Percentiles rank a stretch among this genome's conserved stretches.
Conservation (phyloP, 2,113 vertebrate genomes). For the Nothocercus julius region DNA sequence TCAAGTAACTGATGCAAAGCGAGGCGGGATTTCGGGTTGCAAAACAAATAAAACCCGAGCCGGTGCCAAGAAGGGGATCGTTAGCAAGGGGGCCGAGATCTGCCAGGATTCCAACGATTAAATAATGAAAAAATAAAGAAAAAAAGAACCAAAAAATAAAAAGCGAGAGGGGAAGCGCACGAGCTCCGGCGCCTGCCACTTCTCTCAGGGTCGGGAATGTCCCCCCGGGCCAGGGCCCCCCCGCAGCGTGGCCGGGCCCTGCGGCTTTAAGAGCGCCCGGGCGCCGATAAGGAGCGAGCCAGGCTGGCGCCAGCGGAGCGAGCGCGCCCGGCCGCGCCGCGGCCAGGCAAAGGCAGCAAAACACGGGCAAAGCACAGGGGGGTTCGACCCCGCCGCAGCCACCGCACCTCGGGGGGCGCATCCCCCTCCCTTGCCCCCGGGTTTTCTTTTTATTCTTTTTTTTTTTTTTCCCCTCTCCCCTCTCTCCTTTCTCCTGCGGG, state of each 20-base stretch:
- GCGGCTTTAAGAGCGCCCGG: slow-evolving; percentile 92
- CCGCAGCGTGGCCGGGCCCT: too few relatives aligned
- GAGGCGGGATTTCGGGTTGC: background rate
- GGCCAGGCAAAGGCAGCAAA: too few relatives aligned
- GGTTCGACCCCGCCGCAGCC: background rate
- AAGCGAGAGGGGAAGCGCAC: background rate
- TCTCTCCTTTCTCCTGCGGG: background rate
- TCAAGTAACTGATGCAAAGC: background rate
- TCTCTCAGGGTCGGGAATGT: background rate
- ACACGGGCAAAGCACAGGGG: background rate
- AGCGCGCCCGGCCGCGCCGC: too few relatives aligned
- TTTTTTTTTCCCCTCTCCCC: too few relatives aligned
- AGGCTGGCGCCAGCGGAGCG: slow-evolving; percentile 92
- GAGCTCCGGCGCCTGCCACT: background rate
- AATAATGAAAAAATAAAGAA: background rate
- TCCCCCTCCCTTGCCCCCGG: too few relatives aligned
- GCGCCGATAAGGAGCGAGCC: slow-evolving; percentile 91
- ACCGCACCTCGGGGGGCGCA: background rate
- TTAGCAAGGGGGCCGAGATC: background rate
- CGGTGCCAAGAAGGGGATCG: background rate
- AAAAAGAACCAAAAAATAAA: too few relatives aligned
- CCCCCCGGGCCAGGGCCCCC: slow-evolving; percentile 30
- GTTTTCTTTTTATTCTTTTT: too few relatives aligned
- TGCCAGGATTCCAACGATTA: background rate
- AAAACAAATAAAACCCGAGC: background rate